Evolutionary conservation across 1,140 invertebrate genomes (phyloP), one percentile per base, ranked within the genome.

Genomic region (Latrodectus geometricus): DNA sequence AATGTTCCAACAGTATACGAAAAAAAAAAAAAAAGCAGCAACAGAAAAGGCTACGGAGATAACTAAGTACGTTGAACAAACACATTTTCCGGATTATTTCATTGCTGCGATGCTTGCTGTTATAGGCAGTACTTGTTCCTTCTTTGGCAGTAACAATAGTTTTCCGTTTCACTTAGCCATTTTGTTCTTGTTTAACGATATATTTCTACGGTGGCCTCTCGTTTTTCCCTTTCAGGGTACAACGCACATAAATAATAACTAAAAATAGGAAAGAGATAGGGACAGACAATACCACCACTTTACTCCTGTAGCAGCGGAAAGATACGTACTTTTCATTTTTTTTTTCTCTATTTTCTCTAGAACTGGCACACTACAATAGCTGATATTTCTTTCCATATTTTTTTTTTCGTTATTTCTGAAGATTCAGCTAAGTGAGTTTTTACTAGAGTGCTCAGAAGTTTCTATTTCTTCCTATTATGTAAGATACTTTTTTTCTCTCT

Each of bases 41-140:
- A n/a, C 12, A 65, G n/a, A 65, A 14, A 65, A 65, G 61, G n/a
- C 12, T 65, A 23, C 68, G 20, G 21, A 69, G 68, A 69, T 69
- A 69, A 69, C 68, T 69, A 69, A 69, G 68, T 20, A 69, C 68
- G 54, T 61, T 61, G 54, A 61, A 61, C 54, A 61, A 61, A 69
- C 68, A 69, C 68, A 69, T 69, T 69, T 69, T 17, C 68, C 68
- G 11, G 68, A 69, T 69, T 69, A 69, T 69, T 69, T 69, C 68
- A 69, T 69, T 69, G 68, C 21, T n/a, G 21, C 14, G 11, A n/a
- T 23, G 68, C 68, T 69, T 69, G 68, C n/a, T 69, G 11, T 69
- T 69, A 21, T 69, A 69, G 20, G 68, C 11, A 61, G 54, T 61
- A 61, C 54, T 61, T 61, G 54, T 61, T 61, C 54, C 54, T 69